phyloP scores from a whole-genome alignment of 1,140 invertebrate species.

The Drosophila nebulosa region DNA sequence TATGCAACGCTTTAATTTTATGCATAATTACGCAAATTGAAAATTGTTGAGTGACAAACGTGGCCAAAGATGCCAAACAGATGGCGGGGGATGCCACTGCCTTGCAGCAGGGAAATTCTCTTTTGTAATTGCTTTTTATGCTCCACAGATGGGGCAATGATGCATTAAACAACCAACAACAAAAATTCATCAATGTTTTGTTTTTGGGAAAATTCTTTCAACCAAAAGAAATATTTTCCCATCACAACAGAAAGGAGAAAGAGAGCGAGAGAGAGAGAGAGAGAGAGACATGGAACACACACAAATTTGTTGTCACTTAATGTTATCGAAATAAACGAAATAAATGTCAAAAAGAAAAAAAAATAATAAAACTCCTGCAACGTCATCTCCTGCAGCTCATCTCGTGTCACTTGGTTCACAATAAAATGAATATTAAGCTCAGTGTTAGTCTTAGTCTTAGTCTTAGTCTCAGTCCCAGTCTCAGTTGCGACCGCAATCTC shows the following conservation, averaged over 20 bases:
- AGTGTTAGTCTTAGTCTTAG: neutral
- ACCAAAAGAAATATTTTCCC: neutral
- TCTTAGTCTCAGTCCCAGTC: neutral
- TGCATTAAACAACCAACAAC: constrained; percentile 50
- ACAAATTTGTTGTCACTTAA: constrained; percentile 57
- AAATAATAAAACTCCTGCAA: constrained; percentile 17
- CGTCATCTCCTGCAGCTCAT: constrained; percentile 3
- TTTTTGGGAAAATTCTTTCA: neutral
- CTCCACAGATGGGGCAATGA: constrained; percentile 43
- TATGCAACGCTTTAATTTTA: constrained; percentile 79
- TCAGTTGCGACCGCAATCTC: neutral
- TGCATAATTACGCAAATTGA: constrained; percentile 78
- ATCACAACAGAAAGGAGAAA: neutral
- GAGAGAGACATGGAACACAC: constrained; percentile 2
- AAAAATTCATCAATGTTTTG: constrained; percentile 3
- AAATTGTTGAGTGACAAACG: constrained; percentile 73
- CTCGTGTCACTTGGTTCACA: constrained; percentile 15
- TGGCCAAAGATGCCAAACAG: constrained; percentile 35
- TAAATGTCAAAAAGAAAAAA: constrained; percentile 27
- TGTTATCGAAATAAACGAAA: constrained; percentile 51
- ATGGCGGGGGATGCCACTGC: neutral
- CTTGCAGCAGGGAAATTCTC: neutral
- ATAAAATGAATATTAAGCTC: constrained; percentile 49
- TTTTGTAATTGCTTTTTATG: constrained; percentile 70
- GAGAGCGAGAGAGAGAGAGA: neutral